Base-by-base conservation (phyloP, 37 sponge, comb jelly and placozoan genomes). In the Ephydatia muelleri region DNA sequence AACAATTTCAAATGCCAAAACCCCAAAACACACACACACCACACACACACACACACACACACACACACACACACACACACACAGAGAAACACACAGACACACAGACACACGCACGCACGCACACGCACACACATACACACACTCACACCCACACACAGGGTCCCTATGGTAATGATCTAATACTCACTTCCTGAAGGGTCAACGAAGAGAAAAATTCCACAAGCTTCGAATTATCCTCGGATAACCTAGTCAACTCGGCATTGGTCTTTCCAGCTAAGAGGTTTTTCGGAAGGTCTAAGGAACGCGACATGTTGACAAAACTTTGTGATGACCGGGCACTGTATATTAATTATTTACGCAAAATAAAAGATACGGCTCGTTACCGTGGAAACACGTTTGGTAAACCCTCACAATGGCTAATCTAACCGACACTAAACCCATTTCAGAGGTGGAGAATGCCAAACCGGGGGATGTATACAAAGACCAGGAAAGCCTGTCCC, bases 111-210 rank as follows among this genome's bases (percentile, higher is more conserved):
- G 11, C 32, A 75, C 77, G 11, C 36, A 33, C 77, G 11, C 77
- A 75, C 4, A 33, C 71, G 8, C 71, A 9, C 71, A 70, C 21
- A 21, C n/a, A n/a, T n/a, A n/a, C n/a, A n/a, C n/a, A n/a, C n/a
- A n/a, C n/a, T n/a, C n/a, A n/a, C n/a, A n/a, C n/a, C n/a, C n/a
- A n/a, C n/a, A n/a, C n/a, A n/a, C n/a, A 69, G 3, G 6, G 40
- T 4, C 26, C 11, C 77, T 34, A 38, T 75, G 36, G 3, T 38
- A 33, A 9, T 26, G 40, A 12, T 12, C 40, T 26, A 75, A 11
- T 11, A 37, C 90, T 89, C 40, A 89, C 85, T 40, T 81, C 82
- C 49, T 74, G 75, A 80, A 89, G 76, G 12, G 80, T 29, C 69
- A 89, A 83, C 0, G 67, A 72, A 12, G 77, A 40, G n/a, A 88